These are phyloP conservation scores for Aurelia aurita complex sp. Pacific DNA, from an alignment of 30 jellyfish, hydroid and myxozoan species.

Conservation along the genomic window DNA sequence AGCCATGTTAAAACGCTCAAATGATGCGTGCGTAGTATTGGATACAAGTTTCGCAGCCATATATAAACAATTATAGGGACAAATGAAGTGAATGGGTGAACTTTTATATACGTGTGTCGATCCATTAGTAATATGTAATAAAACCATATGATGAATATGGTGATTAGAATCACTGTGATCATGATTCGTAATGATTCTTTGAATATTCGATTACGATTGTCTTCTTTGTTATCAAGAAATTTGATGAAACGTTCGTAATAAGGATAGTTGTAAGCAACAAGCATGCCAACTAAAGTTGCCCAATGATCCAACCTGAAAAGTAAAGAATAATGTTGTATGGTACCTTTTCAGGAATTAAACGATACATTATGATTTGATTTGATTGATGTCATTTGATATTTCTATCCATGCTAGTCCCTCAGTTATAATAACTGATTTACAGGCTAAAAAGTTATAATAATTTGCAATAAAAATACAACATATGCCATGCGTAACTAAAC, in stretches of 20 bases:
- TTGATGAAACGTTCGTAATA: constrained; percentile 65
- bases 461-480: no score
- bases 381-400: no score
- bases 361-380: no score
- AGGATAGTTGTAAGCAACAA: constrained; percentile 84
- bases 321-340: no score
- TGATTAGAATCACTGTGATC: constrained; percentile 50
- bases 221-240: constrained; percentile 70
- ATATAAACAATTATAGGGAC: constrained; percentile 81
- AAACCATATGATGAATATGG: constrained; percentile 72
- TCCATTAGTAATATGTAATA: constrained; percentile 51
- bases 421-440: no score
- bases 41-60: constrained; percentile 86
- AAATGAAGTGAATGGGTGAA: constrained; percentile 90
- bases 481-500: no score
- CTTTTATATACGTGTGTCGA: constrained; percentile 56
- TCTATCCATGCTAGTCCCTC: no score
- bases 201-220: constrained; percentile 27
- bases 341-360: no score
- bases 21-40: constrained; percentile 74
- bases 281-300: constrained; percentile 95
- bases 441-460: no score
- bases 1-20: constrained; percentile 84
- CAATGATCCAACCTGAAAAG: constrained; percentile 86
- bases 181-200: constrained; percentile 73